These are phyloP conservation scores for Rhagonycha fulva DNA, from an alignment of 2,888 invertebrate species.

Conservation along the genomic window DNA sequence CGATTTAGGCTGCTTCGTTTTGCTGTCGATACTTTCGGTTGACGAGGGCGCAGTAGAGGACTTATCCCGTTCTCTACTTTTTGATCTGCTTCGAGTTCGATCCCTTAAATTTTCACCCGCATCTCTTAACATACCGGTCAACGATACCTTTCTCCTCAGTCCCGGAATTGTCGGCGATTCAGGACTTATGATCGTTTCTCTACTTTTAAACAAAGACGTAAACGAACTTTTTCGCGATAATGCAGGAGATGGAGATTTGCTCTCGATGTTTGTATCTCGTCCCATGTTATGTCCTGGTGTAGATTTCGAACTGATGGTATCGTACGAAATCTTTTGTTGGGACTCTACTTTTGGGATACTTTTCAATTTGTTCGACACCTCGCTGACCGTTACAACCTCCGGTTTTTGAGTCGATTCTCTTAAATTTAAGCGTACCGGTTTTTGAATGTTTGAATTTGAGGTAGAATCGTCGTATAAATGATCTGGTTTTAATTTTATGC, in stretches of 20 bases:
- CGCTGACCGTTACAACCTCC: conserved; percentile 48
- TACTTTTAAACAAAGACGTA: conserved; percentile 77
- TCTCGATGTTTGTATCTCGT: conserved; percentile 40
- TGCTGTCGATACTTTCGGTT: conserved; percentile 53
- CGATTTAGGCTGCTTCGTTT: conserved; percentile 63
- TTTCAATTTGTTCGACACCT: conserved; percentile 26
- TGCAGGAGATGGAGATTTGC: conserved; percentile 69
- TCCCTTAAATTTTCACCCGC: conserved; percentile 49
- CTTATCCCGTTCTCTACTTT: conserved; percentile 64
- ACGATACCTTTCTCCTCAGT: conserved; percentile 45
- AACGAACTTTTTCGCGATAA: conserved; percentile 81
- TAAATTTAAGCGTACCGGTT: conserved; percentile 66
- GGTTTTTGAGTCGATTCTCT: conserved; percentile 49
- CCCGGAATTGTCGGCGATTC: conserved; percentile 61
- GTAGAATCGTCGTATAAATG: conserved; percentile 65
- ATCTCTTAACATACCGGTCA: conserved; percentile 51
- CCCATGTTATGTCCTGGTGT: conserved; percentile 44
- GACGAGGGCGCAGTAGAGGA: conserved; percentile 60
- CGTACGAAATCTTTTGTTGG: conserved; percentile 37
- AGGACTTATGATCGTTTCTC: conserved; percentile 67
- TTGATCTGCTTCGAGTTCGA: conserved; percentile 58
- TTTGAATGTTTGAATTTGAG: conserved; percentile 52
- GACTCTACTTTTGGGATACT: conserved; percentile 28
- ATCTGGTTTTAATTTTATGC: conserved; percentile 76
- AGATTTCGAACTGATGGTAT: conserved; percentile 55